Conservation (phyloP, 1,140 invertebrate genomes). For the Liolophura sinensis region DNA sequence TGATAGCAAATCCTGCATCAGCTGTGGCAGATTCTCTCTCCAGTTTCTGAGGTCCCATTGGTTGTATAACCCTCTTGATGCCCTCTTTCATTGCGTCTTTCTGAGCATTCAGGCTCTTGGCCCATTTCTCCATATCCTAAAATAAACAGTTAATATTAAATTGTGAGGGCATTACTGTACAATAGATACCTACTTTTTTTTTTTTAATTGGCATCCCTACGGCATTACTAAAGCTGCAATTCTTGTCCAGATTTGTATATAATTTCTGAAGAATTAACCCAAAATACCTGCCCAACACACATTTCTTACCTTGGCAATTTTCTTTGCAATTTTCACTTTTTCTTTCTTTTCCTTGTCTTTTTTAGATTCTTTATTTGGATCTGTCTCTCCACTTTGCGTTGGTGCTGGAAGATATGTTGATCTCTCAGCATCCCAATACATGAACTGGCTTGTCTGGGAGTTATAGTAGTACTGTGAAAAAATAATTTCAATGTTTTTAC, state of each 20-base stretch:
- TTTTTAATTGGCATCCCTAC: no score
- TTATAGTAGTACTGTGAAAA: slow-evolving; percentile 69
- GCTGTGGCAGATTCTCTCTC: slow-evolving; percentile 69
- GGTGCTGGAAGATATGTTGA: slow-evolving; percentile 53
- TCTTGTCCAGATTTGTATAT: no score
- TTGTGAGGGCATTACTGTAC: background rate
- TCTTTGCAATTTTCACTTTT: slow-evolving; percentile 96
- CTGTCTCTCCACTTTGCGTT: slow-evolving; percentile 9
- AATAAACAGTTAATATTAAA: background rate
- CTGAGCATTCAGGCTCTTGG: slow-evolving; percentile 94
- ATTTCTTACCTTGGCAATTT: slow-evolving; percentile 83
- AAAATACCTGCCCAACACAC: no score
- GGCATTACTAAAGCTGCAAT: no score
- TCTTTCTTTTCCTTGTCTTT: slow-evolving; percentile 70
- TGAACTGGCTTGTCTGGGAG: slow-evolving; percentile 83
- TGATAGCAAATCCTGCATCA: slow-evolving; percentile 87
- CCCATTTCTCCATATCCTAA: slow-evolving; percentile 91
- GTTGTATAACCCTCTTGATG: slow-evolving; percentile 48
- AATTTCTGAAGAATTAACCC: no score
- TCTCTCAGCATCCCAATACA: slow-evolving; percentile 84
- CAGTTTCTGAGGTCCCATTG: slow-evolving; percentile 37
- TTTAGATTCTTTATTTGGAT: slow-evolving; percentile 47
- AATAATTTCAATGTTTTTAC: background rate
- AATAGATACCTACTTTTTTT: background rate
- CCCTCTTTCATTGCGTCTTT: slow-evolving; percentile 81